Conservation (phyloP, 2,797 vertebrate species). For the Hippopotamyrus pictus region DNA sequence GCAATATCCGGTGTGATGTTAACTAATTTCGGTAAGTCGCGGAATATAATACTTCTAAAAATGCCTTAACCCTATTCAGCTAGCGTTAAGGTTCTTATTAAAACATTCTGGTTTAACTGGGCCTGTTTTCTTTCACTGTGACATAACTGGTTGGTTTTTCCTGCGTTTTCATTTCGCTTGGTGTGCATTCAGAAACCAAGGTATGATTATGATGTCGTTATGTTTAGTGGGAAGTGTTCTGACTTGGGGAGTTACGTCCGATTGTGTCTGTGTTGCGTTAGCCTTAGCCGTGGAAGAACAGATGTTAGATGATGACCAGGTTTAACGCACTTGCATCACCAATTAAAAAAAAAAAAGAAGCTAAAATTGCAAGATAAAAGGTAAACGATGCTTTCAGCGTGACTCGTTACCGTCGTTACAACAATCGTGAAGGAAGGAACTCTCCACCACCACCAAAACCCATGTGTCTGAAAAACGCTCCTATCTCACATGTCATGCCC, state of each 20-base stretch:
- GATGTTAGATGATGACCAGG: background rate
- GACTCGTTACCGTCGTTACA: background rate
- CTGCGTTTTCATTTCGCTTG: background rate
- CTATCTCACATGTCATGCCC: background rate
- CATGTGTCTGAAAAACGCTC: background rate
- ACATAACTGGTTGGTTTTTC: background rate
- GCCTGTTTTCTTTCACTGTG: background rate
- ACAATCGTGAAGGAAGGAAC: background rate
- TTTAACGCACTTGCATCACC: background rate
- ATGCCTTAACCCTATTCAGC: background rate
- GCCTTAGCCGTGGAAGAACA: background rate
- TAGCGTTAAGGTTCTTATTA: background rate
- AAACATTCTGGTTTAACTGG: background rate
- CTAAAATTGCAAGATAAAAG: background rate
- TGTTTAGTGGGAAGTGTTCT: background rate
- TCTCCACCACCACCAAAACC: background rate
- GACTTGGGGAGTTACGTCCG: background rate
- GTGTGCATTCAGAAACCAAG: background rate
- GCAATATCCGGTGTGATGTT: background rate
- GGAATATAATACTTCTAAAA: background rate
- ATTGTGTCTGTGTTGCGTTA: background rate
- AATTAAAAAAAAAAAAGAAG: background rate
- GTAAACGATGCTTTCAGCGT: background rate
- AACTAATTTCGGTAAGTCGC: background rate
- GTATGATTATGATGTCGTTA: background rate